Evolutionary conservation across 2,113 vertebrate species (phyloP).

Genomic region (Balaenoptera acutorostrata): DNA sequence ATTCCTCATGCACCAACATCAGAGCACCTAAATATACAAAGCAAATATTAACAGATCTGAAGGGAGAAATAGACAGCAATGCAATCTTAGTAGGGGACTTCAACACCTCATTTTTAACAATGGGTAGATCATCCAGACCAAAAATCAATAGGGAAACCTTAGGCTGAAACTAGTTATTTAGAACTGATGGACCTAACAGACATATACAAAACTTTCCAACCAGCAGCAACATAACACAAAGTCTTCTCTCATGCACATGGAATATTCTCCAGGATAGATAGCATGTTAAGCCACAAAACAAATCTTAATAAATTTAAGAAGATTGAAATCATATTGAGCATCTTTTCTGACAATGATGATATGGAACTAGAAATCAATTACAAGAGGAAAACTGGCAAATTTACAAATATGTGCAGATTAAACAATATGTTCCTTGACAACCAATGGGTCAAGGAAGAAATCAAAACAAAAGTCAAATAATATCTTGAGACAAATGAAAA

Average conservation of each 20-base stretch:
- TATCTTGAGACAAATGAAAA: too few relatives aligned
- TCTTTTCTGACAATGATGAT: too few relatives aligned
- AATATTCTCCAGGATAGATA: neutral
- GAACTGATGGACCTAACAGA: neutral
- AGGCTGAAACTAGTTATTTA: neutral
- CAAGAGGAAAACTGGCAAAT: too few relatives aligned
- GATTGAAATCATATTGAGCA: too few relatives aligned
- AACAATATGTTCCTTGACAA: too few relatives aligned
- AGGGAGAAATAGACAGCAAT: neutral
- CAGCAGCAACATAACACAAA: neutral
- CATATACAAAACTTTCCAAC: neutral
- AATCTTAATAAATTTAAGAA: neutral
- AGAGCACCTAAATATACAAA: neutral
- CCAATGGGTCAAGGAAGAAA: too few relatives aligned
- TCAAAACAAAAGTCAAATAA: too few relatives aligned
- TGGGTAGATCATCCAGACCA: too few relatives aligned
- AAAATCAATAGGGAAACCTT: neutral
- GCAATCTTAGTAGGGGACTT: too few relatives aligned
- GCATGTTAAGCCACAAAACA: neutral
- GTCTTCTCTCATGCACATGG: neutral
- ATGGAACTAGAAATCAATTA: too few relatives aligned
- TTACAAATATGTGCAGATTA: too few relatives aligned
- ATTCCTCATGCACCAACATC: neutral
- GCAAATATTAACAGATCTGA: neutral
- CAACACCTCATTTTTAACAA: too few relatives aligned